These are phyloP conservation scores for Catharus bicknelli DNA, from an alignment of 2,113 vertebrate genomes.

Conservation along the genomic window DNA sequence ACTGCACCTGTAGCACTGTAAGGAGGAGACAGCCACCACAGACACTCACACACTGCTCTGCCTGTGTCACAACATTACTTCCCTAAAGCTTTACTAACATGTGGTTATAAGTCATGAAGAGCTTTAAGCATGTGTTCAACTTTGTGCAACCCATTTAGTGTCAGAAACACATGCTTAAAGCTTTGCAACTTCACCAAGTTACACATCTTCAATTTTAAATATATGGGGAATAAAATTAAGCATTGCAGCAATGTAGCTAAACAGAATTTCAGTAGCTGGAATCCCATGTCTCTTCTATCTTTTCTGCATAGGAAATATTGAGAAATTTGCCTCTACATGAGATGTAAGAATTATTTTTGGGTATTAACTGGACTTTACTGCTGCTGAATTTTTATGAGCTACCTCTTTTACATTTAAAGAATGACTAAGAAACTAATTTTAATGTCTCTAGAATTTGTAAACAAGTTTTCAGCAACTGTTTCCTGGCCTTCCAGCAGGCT, in stretches of 20 bases:
- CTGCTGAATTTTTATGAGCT: not conserved
- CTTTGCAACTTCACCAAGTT: not conserved
- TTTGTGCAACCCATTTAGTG: not conserved
- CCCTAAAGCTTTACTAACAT: not conserved
- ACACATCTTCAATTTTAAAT: not conserved
- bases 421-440: not conserved
- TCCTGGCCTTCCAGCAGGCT: not conserved
- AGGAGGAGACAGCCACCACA: not conserved
- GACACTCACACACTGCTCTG: not conserved
- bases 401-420: not conserved
- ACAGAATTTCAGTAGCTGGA: not conserved
- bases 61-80: not conserved
- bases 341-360: not conserved
- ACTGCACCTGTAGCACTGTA: rapidly evolving
- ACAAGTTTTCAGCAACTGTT: not conserved
- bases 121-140: not conserved
- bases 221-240: not conserved
- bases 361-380: not conserved
- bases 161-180: not conserved
- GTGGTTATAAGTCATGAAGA: not conserved
- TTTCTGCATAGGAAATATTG: not conserved
- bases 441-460: not conserved
- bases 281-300: not conserved
- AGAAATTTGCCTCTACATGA: not conserved
- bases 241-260: not conserved